A percentile compares a stretch with the other conserved stretches of the same genome.
Conservation (phyloP, 2,888 invertebrate species). For the Pseudococcus longispinus region DNA sequence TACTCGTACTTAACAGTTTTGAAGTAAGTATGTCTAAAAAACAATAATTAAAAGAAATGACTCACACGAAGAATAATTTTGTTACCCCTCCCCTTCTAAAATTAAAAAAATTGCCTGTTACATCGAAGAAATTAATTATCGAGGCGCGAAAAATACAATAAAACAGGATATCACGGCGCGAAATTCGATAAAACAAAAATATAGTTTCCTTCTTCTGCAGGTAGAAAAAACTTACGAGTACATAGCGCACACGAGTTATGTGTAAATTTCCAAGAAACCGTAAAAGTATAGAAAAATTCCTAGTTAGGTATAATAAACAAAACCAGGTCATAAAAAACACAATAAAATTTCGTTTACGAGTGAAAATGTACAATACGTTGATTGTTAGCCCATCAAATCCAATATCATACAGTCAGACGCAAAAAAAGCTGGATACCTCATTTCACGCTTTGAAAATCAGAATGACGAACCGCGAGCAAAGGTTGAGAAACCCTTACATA, state of each 20-base stretch:
- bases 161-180: too few relatives aligned
- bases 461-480: not conserved
- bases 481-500: not conserved
- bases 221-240: not conserved
- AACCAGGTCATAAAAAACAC: not conserved
- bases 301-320: not conserved
- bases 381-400: constrained; percentile 41
- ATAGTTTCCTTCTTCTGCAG: not conserved
- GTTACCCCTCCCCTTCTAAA: too few relatives aligned
- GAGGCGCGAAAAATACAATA: too few relatives aligned
- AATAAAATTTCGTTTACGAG: constrained; percentile 24
- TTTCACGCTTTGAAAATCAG: not conserved
- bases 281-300: not conserved
- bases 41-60: too few relatives aligned
- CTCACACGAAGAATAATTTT: too few relatives aligned
- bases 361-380: constrained; percentile 35
- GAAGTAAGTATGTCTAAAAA: too few relatives aligned
- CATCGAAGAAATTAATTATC: too few relatives aligned
- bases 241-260: not conserved
- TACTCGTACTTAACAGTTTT: too few relatives aligned
- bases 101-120: too few relatives aligned
- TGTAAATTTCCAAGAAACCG: not conserved
- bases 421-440: not conserved
- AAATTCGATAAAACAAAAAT: not conserved
- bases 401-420: not conserved